These are phyloP conservation scores for Brassicogethes aeneus DNA, from an alignment of 2,888 invertebrate species.

Conservation along the genomic window DNA sequence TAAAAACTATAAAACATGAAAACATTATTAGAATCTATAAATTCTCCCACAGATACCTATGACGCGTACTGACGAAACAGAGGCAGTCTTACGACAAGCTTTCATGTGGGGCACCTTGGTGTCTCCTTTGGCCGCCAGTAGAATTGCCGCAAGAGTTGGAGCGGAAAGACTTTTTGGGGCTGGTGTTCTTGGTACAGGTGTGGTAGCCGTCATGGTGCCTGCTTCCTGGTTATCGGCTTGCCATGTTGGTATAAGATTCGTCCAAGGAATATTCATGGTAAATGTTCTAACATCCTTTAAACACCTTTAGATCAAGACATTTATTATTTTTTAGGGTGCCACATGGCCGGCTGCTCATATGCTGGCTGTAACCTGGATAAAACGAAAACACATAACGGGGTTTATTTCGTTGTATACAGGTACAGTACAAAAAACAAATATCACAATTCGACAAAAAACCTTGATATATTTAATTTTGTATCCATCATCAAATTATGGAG, in stretches of 20 bases:
- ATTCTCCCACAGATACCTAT: conserved; percentile 43
- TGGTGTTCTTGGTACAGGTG: conserved; percentile 47
- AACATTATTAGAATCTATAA: too few relatives aligned
- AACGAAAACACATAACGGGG: conserved; percentile 46
- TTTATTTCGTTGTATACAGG: conserved; percentile 50
- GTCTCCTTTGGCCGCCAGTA: conserved; percentile 47
- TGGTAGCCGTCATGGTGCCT: conserved; percentile 46
- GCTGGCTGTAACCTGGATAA: conserved; percentile 51
- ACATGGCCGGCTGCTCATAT: conserved; percentile 52
- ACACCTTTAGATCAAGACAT: too few relatives aligned
- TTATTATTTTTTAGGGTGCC: conserved; percentile 47
- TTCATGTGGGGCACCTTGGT: conserved; percentile 50
- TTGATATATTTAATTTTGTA: too few relatives aligned
- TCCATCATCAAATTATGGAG: too few relatives aligned
- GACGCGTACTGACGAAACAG: conserved; percentile 46
- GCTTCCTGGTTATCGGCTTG: conserved; percentile 50
- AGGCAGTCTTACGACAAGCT: conserved; percentile 47
- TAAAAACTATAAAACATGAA: too few relatives aligned
- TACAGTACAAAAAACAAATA: conserved; percentile 18
- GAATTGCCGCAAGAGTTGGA: conserved; percentile 48
- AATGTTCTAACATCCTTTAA: too few relatives aligned
- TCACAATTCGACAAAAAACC: too few relatives aligned
- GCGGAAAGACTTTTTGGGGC: conserved; percentile 48
- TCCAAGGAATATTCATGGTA: conserved; percentile 50
- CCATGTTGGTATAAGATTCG: conserved; percentile 46